phyloP scores from a whole-genome alignment of 2,113 vertebrate genomes.

The Microcebus murinus region DNA sequence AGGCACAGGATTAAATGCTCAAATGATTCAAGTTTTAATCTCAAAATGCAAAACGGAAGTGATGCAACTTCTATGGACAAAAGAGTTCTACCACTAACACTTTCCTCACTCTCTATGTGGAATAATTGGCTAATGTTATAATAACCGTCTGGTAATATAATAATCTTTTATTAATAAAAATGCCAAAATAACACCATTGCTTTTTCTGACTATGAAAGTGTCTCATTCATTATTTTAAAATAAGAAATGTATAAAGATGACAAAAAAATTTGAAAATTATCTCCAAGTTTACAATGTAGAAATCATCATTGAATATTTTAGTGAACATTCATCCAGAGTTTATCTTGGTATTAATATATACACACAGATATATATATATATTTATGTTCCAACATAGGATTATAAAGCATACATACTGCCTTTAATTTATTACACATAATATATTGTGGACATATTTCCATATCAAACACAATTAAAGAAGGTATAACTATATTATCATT shows the following conservation, averaged over 20 bases:
- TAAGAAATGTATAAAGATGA: not conserved
- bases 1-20: not conserved
- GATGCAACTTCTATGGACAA: not conserved
- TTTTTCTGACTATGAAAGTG: not conserved
- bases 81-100: not conserved
- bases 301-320: not conserved
- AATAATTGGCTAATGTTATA: not conserved
- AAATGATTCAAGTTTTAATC: not conserved
- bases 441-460: not conserved
- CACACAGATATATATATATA: not conserved
- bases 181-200: not conserved
- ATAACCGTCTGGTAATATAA: not conserved
- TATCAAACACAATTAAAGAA: not conserved
- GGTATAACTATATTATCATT: not conserved
- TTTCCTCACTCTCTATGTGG: not conserved
- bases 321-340: not conserved
- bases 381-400: not conserved
- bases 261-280: not conserved
- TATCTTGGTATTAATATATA: not conserved
- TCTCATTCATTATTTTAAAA: not conserved
- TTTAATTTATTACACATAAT: not conserved
- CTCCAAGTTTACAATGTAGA: not conserved
- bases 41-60: not conserved
- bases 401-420: not conserved
- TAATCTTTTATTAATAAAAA: not conserved